Conservation (phyloP, 2,113 vertebrate species). For the Suricata suricatta region DNA sequence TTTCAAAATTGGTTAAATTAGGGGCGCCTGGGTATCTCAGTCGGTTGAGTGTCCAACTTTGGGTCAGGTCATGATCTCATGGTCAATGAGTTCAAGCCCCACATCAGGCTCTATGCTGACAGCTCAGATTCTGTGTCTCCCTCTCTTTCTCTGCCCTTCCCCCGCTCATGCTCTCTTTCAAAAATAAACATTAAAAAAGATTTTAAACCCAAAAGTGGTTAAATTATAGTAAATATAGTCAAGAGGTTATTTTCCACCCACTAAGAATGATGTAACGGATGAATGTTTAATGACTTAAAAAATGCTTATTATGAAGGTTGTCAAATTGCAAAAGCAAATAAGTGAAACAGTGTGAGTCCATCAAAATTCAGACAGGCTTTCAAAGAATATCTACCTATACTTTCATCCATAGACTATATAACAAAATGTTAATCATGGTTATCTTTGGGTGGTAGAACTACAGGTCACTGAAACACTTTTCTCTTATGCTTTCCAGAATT, state of each 20-base stretch:
- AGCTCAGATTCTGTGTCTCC: too few species aligned
- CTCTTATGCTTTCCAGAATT: background rate
- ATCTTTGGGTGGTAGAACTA: background rate
- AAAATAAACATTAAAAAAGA: too few species aligned
- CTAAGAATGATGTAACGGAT: background rate
- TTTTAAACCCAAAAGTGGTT: background rate
- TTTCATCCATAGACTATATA: background rate
- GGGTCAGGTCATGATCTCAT: too few species aligned
- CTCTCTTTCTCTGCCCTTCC: too few species aligned
- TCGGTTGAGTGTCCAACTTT: too few species aligned
- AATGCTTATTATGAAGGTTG: background rate
- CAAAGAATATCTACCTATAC: background rate
- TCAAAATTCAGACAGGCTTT: background rate
- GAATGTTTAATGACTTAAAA: background rate
- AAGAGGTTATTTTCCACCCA: background rate
- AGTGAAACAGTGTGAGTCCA: background rate
- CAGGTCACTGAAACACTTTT: background rate
- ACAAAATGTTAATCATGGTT: background rate
- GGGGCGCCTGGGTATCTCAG: too few species aligned
- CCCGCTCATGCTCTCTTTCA: too few species aligned
- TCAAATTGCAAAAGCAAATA: slow-evolving; percentile 6
- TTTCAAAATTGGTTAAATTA: background rate
- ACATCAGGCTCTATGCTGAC: too few species aligned
- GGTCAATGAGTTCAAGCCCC: too few species aligned
- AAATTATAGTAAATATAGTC: background rate